Percentiles rank a stretch among this genome's conserved stretches.
phyloP scores from a whole-genome alignment of 2,888 invertebrate genomes.

The Cheilosia variabilis region DNA sequence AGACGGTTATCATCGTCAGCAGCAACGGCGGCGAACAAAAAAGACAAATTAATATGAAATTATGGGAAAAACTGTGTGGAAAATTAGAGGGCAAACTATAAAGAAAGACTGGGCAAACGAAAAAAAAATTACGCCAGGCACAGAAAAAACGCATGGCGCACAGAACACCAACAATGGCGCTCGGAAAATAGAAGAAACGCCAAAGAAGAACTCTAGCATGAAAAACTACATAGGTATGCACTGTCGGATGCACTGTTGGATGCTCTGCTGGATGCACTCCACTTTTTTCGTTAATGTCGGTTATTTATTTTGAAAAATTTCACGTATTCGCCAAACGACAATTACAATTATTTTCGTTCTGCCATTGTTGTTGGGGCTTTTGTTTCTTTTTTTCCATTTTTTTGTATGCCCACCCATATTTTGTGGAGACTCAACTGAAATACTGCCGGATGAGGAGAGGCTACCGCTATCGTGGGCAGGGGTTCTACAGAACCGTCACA shows the following conservation, averaged over 20 bases:
- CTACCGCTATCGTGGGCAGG: constrained; percentile 19
- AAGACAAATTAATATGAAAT: constrained; percentile 69
- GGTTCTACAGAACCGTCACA: constrained; percentile 1
- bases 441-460: constrained; percentile 25
- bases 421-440: not conserved
- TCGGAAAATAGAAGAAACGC: constrained; percentile 30
- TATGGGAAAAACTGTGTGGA: constrained; percentile 67
- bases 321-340: constrained; percentile 67
- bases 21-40: constrained; percentile 53
- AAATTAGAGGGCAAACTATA: constrained; percentile 62
- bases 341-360: constrained; percentile 67
- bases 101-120: constrained; percentile 53
- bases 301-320: constrained; percentile 68
- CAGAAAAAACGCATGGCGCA: constrained; percentile 12
- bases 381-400: constrained; percentile 14
- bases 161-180: constrained; percentile 21
- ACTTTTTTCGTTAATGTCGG: constrained; percentile 67
- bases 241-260: constrained; percentile 43
- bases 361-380: constrained; percentile 41
- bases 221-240: constrained; percentile 57
- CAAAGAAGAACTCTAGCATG: constrained; percentile 44
- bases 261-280: constrained; percentile 58
- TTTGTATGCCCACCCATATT: not conserved
- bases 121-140: constrained; percentile 34
- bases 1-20: constrained; percentile 40